Base-by-base conservation (phyloP, 2,113 vertebrate genomes). In the Campylomormyrus numenius region DNA sequence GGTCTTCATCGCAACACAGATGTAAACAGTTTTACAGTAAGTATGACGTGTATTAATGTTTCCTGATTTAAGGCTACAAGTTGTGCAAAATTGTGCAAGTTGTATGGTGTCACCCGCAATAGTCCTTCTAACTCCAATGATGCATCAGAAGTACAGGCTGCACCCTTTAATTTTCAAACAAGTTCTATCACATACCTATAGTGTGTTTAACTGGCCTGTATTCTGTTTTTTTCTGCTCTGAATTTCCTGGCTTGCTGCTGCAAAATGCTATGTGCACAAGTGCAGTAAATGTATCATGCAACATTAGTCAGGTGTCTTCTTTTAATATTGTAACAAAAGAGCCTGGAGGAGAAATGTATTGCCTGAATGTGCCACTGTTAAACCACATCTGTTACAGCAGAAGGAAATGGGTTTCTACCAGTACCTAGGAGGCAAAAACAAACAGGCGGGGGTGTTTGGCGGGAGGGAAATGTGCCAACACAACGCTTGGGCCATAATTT, bases 391-490 rank as follows among this genome's bases (percentile, higher is more conserved):
- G 53, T 58, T 13, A 27, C 9, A 58, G 80, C 80, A 86, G 53
- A 85, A 85, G 80, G 39, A 62, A 89, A 85, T n/a, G 35, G 80
- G 35, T 45, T 85, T 17, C 35, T 19, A 46, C n/a, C 21, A 17
- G 19, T 46, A 70, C 56, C 56, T 50, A 86, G 70, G 70, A 77
- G 70, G 15, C 49, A 7, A 84, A 90, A 88, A 77, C 90, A 88
- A 46, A 42, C 35, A 53, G 62, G 39, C 39, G 39, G 35, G 46
- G 10, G 39, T 7, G 70, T 52, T 24, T 66, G 77, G 66, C 21
- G 50, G 89, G 58, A 39, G 89, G n/a, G 87, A 87, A 90, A 86
- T 70, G n/a, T 85, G 46, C 62, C 46, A 66, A 9, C 70, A 77
- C 35, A 39, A 19, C 0, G 31, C 84, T 87, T 90, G 48, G 24